These are phyloP conservation scores for Mirza zaza DNA, from an alignment of 2,113 vertebrate species.

Conservation along the genomic window DNA sequence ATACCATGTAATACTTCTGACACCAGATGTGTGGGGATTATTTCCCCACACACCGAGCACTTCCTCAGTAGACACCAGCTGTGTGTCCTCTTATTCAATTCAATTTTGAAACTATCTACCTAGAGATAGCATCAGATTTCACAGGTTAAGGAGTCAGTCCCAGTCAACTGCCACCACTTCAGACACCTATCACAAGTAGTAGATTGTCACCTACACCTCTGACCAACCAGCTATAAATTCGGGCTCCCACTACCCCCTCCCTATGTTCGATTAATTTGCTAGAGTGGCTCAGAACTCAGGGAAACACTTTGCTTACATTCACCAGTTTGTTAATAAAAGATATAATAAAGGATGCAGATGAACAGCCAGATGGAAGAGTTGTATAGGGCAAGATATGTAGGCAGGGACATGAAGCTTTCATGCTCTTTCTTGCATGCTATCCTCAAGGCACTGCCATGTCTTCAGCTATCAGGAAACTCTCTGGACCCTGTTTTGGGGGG, in stretches of 20 bases:
- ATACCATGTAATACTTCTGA: not conserved
- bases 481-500: not conserved
- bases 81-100: not conserved
- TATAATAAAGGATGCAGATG: not conserved
- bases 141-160: not conserved
- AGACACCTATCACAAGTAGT: not conserved
- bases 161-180: not conserved
- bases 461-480: not conserved
- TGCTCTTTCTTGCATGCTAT: not conserved
- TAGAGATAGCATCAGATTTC: not conserved
- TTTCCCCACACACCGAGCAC: not conserved
- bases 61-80: not conserved
- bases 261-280: not conserved
- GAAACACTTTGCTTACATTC: not conserved
- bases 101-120: not conserved
- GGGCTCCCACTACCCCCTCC: not conserved
- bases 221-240: not conserved
- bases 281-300: not conserved
- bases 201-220: not conserved
- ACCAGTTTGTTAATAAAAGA: not conserved
- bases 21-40: not conserved
- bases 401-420: not conserved
- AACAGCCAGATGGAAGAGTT: not conserved
- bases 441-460: not conserved
- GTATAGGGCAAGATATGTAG: not conserved